These are phyloP conservation scores for Sebastes jordani DNA, from an alignment of 2,797 vertebrate species.

Conservation along the genomic window DNA sequence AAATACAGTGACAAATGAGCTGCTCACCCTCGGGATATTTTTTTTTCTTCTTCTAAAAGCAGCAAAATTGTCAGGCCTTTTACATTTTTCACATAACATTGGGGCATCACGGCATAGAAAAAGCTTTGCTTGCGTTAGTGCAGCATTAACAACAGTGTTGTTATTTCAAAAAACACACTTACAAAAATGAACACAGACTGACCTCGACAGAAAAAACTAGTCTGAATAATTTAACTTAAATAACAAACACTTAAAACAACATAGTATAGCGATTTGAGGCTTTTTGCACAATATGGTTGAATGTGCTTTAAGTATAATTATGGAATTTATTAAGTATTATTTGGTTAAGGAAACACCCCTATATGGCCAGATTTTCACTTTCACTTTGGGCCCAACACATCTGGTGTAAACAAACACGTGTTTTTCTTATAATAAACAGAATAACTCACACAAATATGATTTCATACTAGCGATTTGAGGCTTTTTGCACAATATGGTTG, in stretches of 20 bases:
- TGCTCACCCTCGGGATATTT: conserved; percentile 61
- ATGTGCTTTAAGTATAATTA: conserved; percentile 17
- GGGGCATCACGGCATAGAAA: conserved; percentile 66
- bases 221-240: conserved; percentile 87
- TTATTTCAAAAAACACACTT: conserved; percentile 74
- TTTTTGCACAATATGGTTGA: conserved; percentile 39
- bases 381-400: conserved; percentile 34
- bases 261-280: conserved; percentile 59
- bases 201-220: conserved; percentile 65
- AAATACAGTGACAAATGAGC: conserved; percentile 74
- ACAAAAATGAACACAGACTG: conserved; percentile 79
- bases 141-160: conserved; percentile 75
- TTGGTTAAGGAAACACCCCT: conserved; percentile 48
- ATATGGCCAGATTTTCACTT: conserved; percentile 26
- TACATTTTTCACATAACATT: conserved; percentile 71
- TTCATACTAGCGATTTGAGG: conserved; percentile 49
- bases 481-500: conserved; percentile 41
- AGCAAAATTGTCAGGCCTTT: conserved; percentile 70
- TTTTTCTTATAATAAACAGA: conserved; percentile 59
- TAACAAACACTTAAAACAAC: conserved; percentile 76
- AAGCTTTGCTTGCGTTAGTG: conserved; percentile 76
- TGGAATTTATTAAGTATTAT: conserved; percentile 32
- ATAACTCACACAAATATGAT: conserved; percentile 65
- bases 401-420: conserved; percentile 63
- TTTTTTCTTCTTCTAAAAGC: conserved; percentile 60